Base-by-base conservation (phyloP, 2,797 vertebrate species). In the Mormyrops attenuatus region DNA sequence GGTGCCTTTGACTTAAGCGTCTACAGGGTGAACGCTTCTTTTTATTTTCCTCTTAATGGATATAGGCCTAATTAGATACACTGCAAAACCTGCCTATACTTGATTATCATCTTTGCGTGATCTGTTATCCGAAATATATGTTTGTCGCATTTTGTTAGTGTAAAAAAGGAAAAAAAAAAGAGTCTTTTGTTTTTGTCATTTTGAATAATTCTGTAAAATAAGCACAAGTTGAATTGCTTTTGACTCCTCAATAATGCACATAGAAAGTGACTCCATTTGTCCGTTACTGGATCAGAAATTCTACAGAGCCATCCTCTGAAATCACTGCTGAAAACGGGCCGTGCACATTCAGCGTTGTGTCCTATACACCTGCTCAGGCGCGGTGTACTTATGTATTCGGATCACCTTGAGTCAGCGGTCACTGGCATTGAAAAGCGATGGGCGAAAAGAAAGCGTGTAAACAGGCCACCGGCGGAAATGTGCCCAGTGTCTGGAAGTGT, bases 51-150 rank as follows among this genome's bases (percentile, higher is more conserved):
- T 82, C 41, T 82, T 82, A 38, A 38, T 73, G 66, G 13, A 73
- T 73, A 30, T 17, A 17, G 66, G 38, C 55, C 41, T 85, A 89
- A 85, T 85, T 69, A 85, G 57, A 85, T 50, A 60, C 52, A 44
- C 52, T 84, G 91, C 88, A 88, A 90, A 26, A 26, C 41, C 8
- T 53, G 13, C 13, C 84, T 55, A 52, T 26, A 55, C 63, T 89
- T 77, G 20, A 73, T 89, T 73, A 44, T 47, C 9, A 26, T 38
- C 53, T 38, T 34, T 53, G 49, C 73, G 66, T 60, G 34, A 87
- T 87, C 38, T 47, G 44, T 77, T 17, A 80, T 73, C 50, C 30
- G 49, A 89, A 89, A 77, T 82, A 8, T 69, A 7, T 73, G 15
- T 73, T 73, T 73, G 69, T 38, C 34, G 11, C 11, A 30, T 30